Evolutionary conservation across 2,888 invertebrate species (phyloP), one percentile per base, ranked within the genome.

Genomic region (Diabrotica balteata): DNA sequence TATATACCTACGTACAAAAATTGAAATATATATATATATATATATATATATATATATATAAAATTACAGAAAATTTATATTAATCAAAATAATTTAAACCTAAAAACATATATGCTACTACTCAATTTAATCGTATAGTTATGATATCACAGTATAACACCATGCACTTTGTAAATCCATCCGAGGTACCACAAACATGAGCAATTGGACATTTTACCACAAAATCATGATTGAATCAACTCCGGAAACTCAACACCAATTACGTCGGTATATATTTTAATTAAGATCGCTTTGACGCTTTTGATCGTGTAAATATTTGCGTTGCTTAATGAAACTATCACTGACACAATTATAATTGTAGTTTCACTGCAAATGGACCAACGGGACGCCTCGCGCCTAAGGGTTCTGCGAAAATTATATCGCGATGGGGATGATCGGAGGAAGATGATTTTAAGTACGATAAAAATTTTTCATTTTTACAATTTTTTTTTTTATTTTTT

Each of bases 261-360:
- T 45, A 55, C 44, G 8, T 11, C 43, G 44, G 55, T 55, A 17
- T 45, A 55, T 45, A 45, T 55, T 55, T 42, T 45, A 44, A 55
- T 55, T 11, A 55, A 8, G 10, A 44, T 54, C 43, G 43, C n/a
- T 54, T 54, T 54, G 54, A 43, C 42, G 43, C 44, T 43, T 43
- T 55, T n/a, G 45, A 45, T 55, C 11, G 8, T 9, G 44, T 44
- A 55, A 55, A 55, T 55, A 55, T 45, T 55, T 7, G 8, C 7
- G 8, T 11, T 11, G n/a, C 42, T 45, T 45, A 45, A 55, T 55
- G 17, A 9, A 53, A 22, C 45, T 44, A 55, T 55, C 43, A 4
- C 3, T 17, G 11, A 11, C 43, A 44, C 44, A 17, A n/a, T 55
- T 67, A 64, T 69, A 62, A 61, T 69, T 67, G 69, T 64, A 67